Base-by-base conservation (phyloP, 2,797 vertebrate species). In the Chaenodraco wilsoni region DNA sequence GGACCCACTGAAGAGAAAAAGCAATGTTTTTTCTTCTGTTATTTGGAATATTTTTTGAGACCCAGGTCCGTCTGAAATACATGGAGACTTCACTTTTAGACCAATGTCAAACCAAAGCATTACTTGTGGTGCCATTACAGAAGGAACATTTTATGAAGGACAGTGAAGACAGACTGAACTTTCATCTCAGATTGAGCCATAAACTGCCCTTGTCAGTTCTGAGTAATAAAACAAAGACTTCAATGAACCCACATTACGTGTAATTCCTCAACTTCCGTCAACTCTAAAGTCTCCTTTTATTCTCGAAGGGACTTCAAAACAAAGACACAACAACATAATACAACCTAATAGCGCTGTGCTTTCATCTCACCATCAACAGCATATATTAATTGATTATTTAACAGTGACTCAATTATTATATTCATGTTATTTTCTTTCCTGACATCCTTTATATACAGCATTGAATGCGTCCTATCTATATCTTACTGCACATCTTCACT, bases 1-100 rank as follows among this genome's bases (percentile, higher is more conserved):
- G 43, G 27, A 55, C n/a, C 31, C 4, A 55, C 41, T 51, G 45
- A 43, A 61, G 62, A 63, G 54, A 31, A 31, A 72, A 40, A 55
- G 31, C 52, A 60, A 27, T 0, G 4, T 45, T 31, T 74, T 48
- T 59, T 10, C 40, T 23, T 49, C 27, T 5, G 33, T 58, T 69
- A 56, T 44, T 79, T 9, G 17, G 21, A 63, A 17, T 14, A 40
- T 45, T 44, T 52, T 57, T 50, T 46, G 3, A 40, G 27, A 43
- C 44, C 45, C 15, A 2, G 1, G 6, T 58, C 16, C 9, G 12
- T 21, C 5, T 27, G 16, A 45, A 51, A 51, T 41, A 1, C 16
- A 44, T 1, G 0, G 1, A 46, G 33, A 2, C 17, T 17, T 41
- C 45, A 17, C 7, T 56, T 60, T 60, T 13, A 11, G 13, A 43